These are phyloP conservation scores for Neodontobutis hainanensis DNA, from an alignment of 2,113 vertebrate genomes.

Conservation along the genomic window DNA sequence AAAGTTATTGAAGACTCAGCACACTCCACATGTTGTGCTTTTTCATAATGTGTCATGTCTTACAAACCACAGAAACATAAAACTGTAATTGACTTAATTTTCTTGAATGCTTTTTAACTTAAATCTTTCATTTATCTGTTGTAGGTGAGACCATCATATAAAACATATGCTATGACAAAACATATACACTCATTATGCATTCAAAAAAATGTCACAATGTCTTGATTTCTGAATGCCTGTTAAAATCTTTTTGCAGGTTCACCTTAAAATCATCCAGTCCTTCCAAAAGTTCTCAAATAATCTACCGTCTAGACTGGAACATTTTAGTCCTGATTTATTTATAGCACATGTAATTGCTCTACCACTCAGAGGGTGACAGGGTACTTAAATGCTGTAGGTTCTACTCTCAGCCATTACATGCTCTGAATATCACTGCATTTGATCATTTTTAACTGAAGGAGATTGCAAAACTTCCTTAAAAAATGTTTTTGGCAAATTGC, in stretches of 20 bases:
- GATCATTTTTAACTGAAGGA: neutral
- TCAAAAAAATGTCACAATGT: neutral
- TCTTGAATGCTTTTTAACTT: too few relatives aligned
- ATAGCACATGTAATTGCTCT: constrained; percentile 7
- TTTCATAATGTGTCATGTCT: too few relatives aligned
- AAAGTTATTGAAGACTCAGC: too few relatives aligned
- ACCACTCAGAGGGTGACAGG: neutral
- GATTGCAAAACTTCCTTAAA: constrained; percentile 3
- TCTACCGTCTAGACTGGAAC: constrained; percentile 5
- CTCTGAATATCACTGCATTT: constrained; percentile 5
- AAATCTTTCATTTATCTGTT: too few relatives aligned
- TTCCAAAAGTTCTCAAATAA: neutral
- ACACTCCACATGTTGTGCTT: too few relatives aligned
- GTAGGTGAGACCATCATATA: too few relatives aligned
- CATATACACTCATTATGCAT: too few relatives aligned
- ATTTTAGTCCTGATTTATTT: constrained; percentile 11
- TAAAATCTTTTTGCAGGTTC: neutral
- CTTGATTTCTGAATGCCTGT: constrained; percentile 1
- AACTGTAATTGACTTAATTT: too few relatives aligned
- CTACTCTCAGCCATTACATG: neutral
- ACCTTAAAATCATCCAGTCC: neutral
- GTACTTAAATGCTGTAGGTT: neutral
- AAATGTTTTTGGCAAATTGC: constrained; percentile 8
- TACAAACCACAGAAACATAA: too few relatives aligned
- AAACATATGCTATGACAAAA: too few relatives aligned